phyloP scores from a whole-genome alignment of 2,888 invertebrate genomes.

The Spodoptera picta region DNA sequence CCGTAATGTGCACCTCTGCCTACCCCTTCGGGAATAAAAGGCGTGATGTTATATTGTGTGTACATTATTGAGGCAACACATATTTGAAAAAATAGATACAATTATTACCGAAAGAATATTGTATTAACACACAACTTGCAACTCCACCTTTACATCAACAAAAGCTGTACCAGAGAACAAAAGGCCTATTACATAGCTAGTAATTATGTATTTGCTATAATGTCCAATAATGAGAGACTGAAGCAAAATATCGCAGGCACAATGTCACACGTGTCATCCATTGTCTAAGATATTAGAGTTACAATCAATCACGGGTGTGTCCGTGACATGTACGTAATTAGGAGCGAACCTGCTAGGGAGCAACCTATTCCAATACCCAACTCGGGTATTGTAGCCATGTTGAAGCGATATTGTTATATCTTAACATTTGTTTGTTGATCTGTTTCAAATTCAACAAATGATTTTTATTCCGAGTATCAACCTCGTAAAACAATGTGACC shows the following conservation, averaged over 20 bases:
- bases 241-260: conserved; percentile 67
- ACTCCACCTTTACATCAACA: conserved; percentile 47
- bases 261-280: conserved; percentile 76
- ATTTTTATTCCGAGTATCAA: too few relatives aligned
- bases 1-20: too few relatives aligned
- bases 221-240: conserved; percentile 51
- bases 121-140: conserved; percentile 32
- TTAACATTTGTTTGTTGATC: neutral
- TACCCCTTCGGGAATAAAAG: too few relatives aligned
- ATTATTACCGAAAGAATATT: conserved; percentile 37
- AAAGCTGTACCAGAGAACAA: conserved; percentile 58
- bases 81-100: conserved; percentile 20
- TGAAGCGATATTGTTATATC: conserved; percentile 34
- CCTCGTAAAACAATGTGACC: too few relatives aligned
- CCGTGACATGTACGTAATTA: conserved; percentile 85
- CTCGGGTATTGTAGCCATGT: conserved; percentile 21
- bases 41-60: too few relatives aligned
- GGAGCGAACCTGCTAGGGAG: conserved; percentile 70
- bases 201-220: conserved; percentile 53
- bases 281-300: conserved; percentile 85
- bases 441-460: too few relatives aligned
- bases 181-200: conserved; percentile 42
- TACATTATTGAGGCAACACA: too few relatives aligned
- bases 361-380: conserved; percentile 60
- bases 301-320: conserved; percentile 86